Evolutionary conservation across 35 echinoderm and acorn worm species (phyloP).

Genomic region (Lytechinus pictus): DNA sequence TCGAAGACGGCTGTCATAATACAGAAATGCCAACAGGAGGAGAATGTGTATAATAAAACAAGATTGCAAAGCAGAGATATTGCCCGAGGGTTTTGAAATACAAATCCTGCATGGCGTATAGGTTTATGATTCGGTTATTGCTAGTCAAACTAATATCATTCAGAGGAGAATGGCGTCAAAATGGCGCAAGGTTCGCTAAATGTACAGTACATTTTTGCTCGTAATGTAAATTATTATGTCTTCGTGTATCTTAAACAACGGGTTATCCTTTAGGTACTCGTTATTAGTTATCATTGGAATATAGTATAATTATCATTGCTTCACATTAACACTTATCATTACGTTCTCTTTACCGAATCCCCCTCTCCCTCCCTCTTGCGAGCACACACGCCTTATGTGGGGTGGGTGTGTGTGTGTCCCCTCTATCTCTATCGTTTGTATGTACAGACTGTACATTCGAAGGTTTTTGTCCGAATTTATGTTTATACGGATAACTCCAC

Average conservation of each 20-base stretch:
- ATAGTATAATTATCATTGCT: background rate
- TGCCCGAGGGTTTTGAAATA: background rate
- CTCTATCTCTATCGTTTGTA: background rate
- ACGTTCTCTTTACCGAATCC: background rate
- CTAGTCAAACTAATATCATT: background rate
- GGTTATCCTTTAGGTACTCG: background rate
- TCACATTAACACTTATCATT: background rate
- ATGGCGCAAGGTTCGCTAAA: background rate
- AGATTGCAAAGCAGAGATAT: background rate
- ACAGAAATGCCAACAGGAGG: background rate
- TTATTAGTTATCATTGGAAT: background rate
- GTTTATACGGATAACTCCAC: too few relatives aligned
- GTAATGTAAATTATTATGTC: background rate
- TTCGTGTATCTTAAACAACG: background rate
- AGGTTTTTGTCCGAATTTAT: too few relatives aligned
- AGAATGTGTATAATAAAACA: slow-evolving; percentile 6
- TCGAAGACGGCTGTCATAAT: background rate
- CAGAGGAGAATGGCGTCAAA: background rate
- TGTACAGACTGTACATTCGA: too few relatives aligned
- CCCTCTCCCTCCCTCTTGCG: background rate
- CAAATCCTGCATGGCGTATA: background rate
- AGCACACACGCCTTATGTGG: background rate
- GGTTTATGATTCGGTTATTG: background rate
- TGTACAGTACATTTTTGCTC: background rate
- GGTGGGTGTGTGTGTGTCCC: too few relatives aligned